A percentile compares a stretch with the other conserved stretches of the same genome.
phyloP scores from a whole-genome alignment of 35 echinoderm and acorn worm species.

The Stichopus chloronotus region DNA sequence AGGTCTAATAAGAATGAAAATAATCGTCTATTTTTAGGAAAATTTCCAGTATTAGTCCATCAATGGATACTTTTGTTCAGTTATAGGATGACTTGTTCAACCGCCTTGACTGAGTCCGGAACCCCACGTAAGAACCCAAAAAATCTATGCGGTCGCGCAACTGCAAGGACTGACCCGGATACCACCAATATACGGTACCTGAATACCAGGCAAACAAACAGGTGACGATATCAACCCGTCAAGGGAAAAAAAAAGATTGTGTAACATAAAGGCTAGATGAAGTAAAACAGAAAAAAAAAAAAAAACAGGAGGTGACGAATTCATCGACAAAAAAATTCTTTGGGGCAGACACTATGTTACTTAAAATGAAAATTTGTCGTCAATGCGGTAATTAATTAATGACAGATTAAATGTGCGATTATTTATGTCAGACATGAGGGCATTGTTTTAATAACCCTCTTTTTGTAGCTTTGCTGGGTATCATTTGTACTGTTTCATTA shows the following conservation, averaged over 20 bases:
- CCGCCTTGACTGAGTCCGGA: neutral
- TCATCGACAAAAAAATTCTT: too few species aligned
- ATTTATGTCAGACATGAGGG: too few species aligned
- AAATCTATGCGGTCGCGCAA: neutral
- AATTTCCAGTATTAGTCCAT: neutral
- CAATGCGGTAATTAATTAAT: too few species aligned
- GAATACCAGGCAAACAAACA: neutral
- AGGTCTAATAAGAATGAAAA: too few species aligned
- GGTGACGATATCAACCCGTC: neutral
- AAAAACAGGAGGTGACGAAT: neutral
- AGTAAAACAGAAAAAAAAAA: neutral
- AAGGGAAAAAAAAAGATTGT: neutral
- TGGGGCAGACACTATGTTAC: too few species aligned
- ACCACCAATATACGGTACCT: neutral
- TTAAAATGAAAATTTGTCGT: too few species aligned
- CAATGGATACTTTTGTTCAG: neutral
- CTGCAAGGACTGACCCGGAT: neutral
- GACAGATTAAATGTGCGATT: too few species aligned
- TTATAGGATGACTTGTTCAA: neutral
- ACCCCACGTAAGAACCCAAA: neutral
- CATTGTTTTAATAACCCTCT: too few species aligned
- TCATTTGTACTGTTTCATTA: too few species aligned
- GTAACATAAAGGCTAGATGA: too few species aligned
- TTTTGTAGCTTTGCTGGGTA: too few species aligned
- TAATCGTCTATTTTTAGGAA: too few species aligned